These are phyloP conservation scores for Dasypus novemcinctus DNA, from an alignment of 2,113 vertebrate species.

Conservation along the genomic window DNA sequence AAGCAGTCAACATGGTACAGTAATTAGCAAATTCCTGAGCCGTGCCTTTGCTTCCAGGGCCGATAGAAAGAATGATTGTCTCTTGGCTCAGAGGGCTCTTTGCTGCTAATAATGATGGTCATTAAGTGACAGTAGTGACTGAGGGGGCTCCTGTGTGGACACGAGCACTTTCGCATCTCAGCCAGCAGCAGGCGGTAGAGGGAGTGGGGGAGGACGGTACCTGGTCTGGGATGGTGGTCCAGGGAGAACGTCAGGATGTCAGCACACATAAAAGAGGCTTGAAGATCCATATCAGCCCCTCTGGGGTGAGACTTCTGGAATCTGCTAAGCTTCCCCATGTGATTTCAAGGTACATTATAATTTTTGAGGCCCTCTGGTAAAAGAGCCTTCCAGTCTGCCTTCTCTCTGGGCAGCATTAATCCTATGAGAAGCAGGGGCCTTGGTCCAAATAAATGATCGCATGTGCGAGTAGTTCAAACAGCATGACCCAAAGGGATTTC, in stretches of 20 bases:
- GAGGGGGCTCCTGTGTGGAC: not conserved
- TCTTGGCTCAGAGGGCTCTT: not conserved
- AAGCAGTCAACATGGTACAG: not conserved
- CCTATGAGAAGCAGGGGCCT: not conserved
- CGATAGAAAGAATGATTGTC: not conserved
- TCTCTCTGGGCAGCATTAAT: not conserved
- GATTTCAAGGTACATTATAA: not conserved
- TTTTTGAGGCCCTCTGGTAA: not conserved
- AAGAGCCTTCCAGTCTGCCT: not conserved
- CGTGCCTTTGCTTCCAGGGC: not conserved
- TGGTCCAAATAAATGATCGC: not conserved
- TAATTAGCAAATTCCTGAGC: conserved; percentile 38
- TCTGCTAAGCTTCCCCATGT: not conserved
- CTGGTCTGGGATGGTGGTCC: not conserved
- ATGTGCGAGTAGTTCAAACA: not conserved
- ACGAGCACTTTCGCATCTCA: not conserved
- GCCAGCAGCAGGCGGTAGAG: not conserved
- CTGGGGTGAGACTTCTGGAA: not conserved
- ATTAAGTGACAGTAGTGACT: not conserved
- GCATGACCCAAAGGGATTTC: not conserved
- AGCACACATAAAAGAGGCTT: not conserved
- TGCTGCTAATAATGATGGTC: not conserved
- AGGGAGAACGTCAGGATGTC: not conserved
- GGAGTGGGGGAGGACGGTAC: not conserved
- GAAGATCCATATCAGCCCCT: not conserved